A percentile compares a stretch with the other conserved stretches of the same genome.
phyloP scores from a whole-genome alignment of 2,113 vertebrate genomes.

The Gymnobelideus leadbeateri region DNA sequence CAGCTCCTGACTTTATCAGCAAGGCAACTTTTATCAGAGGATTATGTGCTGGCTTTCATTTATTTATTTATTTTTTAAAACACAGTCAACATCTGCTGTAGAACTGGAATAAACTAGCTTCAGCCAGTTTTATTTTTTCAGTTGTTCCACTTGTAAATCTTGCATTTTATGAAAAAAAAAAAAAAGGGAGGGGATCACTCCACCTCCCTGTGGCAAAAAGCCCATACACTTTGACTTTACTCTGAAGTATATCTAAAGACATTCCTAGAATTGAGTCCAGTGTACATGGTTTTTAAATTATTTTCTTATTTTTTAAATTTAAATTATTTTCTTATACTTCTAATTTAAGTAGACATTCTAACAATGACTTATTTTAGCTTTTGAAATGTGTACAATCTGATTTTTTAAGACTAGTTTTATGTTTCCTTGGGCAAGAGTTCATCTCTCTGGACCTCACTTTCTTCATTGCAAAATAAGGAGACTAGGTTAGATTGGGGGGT shows the following conservation, averaged over 20 bases:
- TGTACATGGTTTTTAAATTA: conserved; percentile 7
- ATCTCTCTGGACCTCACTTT: neutral
- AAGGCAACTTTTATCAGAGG: conserved; percentile 53
- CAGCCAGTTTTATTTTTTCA: conserved; percentile 52
- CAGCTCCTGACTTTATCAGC: neutral
- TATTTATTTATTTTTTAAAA: conserved; percentile 40
- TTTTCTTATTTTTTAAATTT: neutral
- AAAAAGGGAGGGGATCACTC: neutral
- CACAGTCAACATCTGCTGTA: conserved; percentile 66
- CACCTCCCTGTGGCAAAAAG: neutral
- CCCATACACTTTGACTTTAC: neutral
- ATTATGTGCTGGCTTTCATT: conserved; percentile 33
- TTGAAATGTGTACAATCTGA: conserved; percentile 20
- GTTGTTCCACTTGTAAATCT: conserved; percentile 38
- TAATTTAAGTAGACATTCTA: neutral
- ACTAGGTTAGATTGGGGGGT: neutral
- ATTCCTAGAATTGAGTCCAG: conserved; percentile 33
- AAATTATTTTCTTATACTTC: conserved; percentile 15
- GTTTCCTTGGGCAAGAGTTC: neutral
- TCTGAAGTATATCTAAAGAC: neutral
- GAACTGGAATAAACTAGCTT: conserved; percentile 69
- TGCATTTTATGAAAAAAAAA: conserved; percentile 18
- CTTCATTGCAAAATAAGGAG: neutral
- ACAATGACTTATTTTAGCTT: conserved; percentile 9
- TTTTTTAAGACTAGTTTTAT: conserved; percentile 8